Base-by-base conservation (phyloP, 2,113 vertebrate species). In the Dicerorhinus sumatrensis region DNA sequence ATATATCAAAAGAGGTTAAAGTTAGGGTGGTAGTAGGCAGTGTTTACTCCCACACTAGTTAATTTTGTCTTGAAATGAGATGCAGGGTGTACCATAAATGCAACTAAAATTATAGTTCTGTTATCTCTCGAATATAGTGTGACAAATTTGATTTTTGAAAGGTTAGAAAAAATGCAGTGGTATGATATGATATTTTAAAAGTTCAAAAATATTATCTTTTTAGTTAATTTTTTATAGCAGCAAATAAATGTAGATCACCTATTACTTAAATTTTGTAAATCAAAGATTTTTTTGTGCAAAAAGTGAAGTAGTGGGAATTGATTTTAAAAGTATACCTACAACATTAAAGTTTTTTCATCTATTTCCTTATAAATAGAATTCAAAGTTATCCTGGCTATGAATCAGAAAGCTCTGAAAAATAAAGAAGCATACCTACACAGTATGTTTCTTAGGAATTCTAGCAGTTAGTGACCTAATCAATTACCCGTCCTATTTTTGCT, bases 71-170 rank as follows among this genome's bases (percentile, higher is more conserved):
- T 85, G 79, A 90, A 97, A 96, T 97, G 63, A 91, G 81, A 84
- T 85, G 81, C 54, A 89, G 65, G 62, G 14, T 67, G 13, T 63
- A 88, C 56, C 94, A 92, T 94, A 94, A 85, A 91, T 93, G 33
- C 16, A 96, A 81, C 29, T 82, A 36, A 94, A 98, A 98, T 98
- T 97, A 92, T 16, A 91, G 46, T 60, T 94, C n/a, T 51, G 46
- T 58, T 92, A 96, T 92, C 84, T 96, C 69, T 88, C 58, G 67
- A 94, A 91, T 91, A 72, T 17, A 91, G 36, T 63, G 36, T 97
- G 72, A 97, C 62, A 97, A 91, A 96, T 94, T 91, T 86, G 62
- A 96, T 97, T 97, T 98, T 96, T 94, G 62, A 98, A 98, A 97
- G 94, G 94, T 96, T 97, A 96, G 46, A 69, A 92, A 92, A 96